These are phyloP conservation scores for Tubiluchus corallicola DNA, from an alignment of 2,888 invertebrate species.

Conservation along the genomic window DNA sequence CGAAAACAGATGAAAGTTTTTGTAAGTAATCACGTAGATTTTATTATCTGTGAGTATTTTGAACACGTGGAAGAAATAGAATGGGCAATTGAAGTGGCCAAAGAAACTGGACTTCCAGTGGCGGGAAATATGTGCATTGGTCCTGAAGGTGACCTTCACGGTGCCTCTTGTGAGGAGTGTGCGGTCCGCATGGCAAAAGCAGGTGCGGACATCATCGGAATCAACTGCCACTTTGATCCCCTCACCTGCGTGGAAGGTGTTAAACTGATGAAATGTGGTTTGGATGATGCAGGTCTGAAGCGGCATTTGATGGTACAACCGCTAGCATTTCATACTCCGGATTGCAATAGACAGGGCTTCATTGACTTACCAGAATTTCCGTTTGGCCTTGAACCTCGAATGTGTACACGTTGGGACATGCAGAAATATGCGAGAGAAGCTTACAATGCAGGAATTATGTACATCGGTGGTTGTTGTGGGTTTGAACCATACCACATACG, in stretches of 20 bases:
- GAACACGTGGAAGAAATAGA: constrained; percentile 30
- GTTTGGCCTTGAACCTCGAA: constrained; percentile 28
- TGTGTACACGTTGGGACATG: constrained; percentile 29
- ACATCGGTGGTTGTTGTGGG: constrained; percentile 31
- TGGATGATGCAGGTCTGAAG: constrained; percentile 22
- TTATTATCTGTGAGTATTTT: constrained; percentile 29
- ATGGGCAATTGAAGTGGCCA: constrained; percentile 28
- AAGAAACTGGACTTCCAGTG: constrained; percentile 21
- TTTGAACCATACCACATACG: constrained; percentile 30
- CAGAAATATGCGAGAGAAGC: constrained; percentile 28
- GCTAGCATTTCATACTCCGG: constrained; percentile 24
- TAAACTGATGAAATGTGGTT: constrained; percentile 24
- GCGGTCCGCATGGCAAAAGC: constrained; percentile 29
- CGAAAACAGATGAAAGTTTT: constrained; percentile 27
- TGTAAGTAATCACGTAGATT: constrained; percentile 26
- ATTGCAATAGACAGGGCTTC: constrained; percentile 28
- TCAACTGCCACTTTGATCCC: constrained; percentile 31
- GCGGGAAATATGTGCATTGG: constrained; percentile 32
- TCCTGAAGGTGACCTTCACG: constrained; percentile 28
- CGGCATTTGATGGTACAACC: constrained; percentile 27
- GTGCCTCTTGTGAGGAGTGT: constrained; percentile 24
- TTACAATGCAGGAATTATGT: constrained; percentile 27
- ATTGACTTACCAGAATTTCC: constrained; percentile 31
- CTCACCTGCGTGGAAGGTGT: constrained; percentile 21
- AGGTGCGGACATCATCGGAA: constrained; percentile 25